These are phyloP conservation scores for Ephydatia muelleri DNA, from an alignment of 37 sponge, comb jelly and placozoan genomes.

Conservation along the genomic window DNA sequence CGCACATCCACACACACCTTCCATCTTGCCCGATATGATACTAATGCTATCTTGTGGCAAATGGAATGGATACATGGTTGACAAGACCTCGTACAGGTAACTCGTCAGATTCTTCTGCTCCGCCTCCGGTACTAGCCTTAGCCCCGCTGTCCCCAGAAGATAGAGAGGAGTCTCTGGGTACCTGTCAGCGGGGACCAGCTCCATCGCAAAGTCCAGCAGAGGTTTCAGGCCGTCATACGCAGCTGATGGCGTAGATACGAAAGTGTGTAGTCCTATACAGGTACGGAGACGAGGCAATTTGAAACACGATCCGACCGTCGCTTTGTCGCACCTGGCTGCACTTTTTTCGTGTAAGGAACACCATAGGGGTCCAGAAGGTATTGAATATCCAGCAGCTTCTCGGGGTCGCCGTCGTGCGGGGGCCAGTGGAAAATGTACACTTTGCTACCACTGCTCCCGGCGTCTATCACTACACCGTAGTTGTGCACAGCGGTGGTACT, in stretches of 20 bases:
- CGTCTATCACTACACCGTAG: constrained; percentile 90
- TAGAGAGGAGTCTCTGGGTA: constrained; percentile 76
- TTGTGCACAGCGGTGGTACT: constrained; percentile 7
- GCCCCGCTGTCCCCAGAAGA: constrained; percentile 89
- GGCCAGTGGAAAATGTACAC: constrained; percentile 92
- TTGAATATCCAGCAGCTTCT: constrained; percentile 69
- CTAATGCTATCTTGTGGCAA: constrained; percentile 63
- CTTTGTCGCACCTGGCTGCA: constrained; percentile 70
- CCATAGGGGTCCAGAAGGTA: constrained; percentile 65
- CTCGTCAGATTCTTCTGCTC: constrained; percentile 59
- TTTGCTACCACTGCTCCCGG: constrained; percentile 91
- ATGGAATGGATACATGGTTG: constrained; percentile 63
- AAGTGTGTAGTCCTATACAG: constrained; percentile 52
- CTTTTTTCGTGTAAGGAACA: constrained; percentile 57
- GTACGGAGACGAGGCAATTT: neutral
- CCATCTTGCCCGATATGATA: constrained; percentile 83
- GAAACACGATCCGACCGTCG: neutral
- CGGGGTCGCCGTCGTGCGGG: constrained; percentile 59
- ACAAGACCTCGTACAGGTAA: constrained; percentile 26
- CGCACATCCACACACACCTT: constrained; percentile 48
- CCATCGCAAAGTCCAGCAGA: constrained; percentile 75
- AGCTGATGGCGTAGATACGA: constrained; percentile 33
- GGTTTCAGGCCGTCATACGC: constrained; percentile 69
- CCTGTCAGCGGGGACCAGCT: constrained; percentile 69
- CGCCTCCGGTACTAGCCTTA: constrained; percentile 70